Evolutionary conservation across 1,140 invertebrate genomes (phyloP).

Genomic region (Calliphora vicina): DNA sequence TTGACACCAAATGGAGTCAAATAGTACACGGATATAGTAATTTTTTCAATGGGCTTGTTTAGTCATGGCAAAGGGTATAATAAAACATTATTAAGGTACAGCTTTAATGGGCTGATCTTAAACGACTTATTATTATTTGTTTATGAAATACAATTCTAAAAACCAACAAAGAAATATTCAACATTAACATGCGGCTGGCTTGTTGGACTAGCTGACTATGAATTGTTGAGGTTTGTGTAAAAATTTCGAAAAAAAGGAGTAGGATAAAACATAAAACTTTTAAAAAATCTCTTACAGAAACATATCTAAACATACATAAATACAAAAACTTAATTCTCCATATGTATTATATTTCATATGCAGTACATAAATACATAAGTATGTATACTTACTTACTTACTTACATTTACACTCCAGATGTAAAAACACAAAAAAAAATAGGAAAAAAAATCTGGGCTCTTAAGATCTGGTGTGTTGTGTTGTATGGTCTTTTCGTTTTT

Average conservation of each 20-base stretch:
- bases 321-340: no score
- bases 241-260: not conserved
- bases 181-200: not conserved
- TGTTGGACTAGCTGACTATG: not conserved
- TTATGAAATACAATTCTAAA: not conserved
- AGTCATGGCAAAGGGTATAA: no score
- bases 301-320: not conserved
- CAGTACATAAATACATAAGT: no score
- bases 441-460: not conserved
- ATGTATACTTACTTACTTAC: not conserved
- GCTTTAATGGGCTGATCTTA: no score
- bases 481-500: not conserved
- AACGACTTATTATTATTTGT: no score
- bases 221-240: not conserved
- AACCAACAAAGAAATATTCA: not conserved
- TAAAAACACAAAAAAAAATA: not conserved
- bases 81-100: no score
- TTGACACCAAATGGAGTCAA: no score
- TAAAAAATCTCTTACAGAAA: not conserved
- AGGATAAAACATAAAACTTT: not conserved
- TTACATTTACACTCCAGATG: not conserved
- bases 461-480: conserved; percentile 9
- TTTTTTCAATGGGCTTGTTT: no score
- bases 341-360: not conserved
- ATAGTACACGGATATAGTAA: no score